Conservation (phyloP, 2,888 invertebrate genomes). For the Lepetodrilus schrolli region DNA sequence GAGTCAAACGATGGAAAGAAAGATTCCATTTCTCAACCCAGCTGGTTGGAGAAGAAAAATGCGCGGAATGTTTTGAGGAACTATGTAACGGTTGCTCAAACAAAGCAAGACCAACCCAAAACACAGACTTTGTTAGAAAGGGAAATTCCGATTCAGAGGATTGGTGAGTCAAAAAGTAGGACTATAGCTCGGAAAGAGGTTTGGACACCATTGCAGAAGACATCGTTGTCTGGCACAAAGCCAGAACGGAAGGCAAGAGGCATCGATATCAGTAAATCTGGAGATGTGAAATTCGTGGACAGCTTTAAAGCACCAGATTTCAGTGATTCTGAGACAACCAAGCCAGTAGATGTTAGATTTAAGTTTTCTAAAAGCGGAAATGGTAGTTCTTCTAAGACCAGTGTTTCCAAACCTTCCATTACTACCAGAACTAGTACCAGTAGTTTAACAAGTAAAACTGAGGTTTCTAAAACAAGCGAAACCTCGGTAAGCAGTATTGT, state of each 20-base stretch:
- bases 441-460: slow-evolving; percentile 26
- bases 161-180: neutral
- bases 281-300: slow-evolving; percentile 5
- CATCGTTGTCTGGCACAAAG: neutral
- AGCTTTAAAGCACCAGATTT: slow-evolving; percentile 6
- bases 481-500: neutral
- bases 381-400: neutral
- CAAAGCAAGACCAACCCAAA: neutral
- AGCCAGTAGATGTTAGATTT: neutral
- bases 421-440: slow-evolving; percentile 7
- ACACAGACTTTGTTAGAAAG: neutral
- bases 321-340: neutral
- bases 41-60: slow-evolving; percentile 29
- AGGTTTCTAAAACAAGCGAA: slow-evolving; percentile 19
- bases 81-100: neutral
- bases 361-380: neutral
- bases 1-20: neutral
- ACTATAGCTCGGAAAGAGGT: neutral
- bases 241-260: neutral
- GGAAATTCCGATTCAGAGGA: slow-evolving; percentile 24
- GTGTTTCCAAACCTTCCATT: neutral
- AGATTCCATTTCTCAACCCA: neutral
- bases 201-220: neutral
- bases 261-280: slow-evolving; percentile 9
- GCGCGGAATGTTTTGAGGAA: slow-evolving; percentile 22